Conservation (phyloP, 2,113 vertebrate species). For the Triplophysa dalaica region DNA sequence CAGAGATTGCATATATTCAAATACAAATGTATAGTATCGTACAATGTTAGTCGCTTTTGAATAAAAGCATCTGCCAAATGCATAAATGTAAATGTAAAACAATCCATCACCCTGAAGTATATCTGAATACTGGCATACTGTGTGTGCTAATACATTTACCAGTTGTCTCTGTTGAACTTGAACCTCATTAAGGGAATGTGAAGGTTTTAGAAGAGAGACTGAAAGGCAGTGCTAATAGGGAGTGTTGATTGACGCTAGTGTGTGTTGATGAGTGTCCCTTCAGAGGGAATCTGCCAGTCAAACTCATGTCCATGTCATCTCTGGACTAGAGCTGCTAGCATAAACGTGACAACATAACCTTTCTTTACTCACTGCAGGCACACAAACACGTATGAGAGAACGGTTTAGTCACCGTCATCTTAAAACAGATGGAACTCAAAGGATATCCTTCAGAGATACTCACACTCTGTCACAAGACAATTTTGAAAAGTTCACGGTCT, state of each 20-base stretch:
- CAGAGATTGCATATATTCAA: no score
- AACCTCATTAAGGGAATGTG: background rate
- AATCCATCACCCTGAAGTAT: no score
- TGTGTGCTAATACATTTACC: background rate
- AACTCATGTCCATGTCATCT: conserved; percentile 66
- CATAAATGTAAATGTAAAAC: no score
- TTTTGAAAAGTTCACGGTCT: conserved; percentile 20
- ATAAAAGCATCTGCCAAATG: no score
- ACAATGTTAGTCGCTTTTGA: no score
- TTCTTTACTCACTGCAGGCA: background rate
- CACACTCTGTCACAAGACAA: conserved; percentile 10
- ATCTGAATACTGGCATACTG: no score
- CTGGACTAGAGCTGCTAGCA: conserved; percentile 45
- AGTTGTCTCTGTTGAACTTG: background rate
- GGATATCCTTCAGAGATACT: conserved; percentile 10
- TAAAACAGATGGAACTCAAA: conserved; percentile 2
- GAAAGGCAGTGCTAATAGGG: conserved; percentile 58
- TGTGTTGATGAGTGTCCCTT: conserved; percentile 62
- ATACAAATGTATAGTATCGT: no score
- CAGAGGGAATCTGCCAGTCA: conserved; percentile 68
- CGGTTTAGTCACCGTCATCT: conserved; percentile 7
- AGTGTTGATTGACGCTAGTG: conserved; percentile 63
- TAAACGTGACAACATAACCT: conserved; percentile 53
- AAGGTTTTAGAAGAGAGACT: conserved; percentile 36
- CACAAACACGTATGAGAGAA: background rate